Conservation (phyloP, 2,888 invertebrate species). For the Clanis bilineata region DNA sequence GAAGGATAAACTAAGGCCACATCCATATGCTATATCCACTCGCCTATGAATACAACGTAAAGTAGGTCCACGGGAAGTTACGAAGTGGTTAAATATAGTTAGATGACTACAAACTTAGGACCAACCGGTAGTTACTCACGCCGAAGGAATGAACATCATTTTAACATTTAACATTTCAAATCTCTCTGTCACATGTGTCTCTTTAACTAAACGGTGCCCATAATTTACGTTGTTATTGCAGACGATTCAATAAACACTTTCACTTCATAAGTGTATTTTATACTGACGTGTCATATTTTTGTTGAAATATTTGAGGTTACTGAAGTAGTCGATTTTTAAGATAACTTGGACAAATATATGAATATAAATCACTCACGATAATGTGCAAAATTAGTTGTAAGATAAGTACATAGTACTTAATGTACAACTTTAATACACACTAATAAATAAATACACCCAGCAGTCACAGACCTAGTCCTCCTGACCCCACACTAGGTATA, state of each 20-base stretch:
- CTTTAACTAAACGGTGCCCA: conserved; percentile 32
- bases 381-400: too few species aligned
- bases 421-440: too few species aligned
- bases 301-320: too few species aligned
- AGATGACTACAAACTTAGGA: conserved; percentile 31
- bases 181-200: conserved; percentile 38
- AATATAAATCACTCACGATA: too few species aligned
- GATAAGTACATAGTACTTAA: too few species aligned
- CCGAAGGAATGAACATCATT: conserved; percentile 48
- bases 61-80: conserved; percentile 15
- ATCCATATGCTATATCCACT: neutral
- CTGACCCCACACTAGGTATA: too few species aligned
- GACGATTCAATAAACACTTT: neutral
- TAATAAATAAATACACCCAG: too few species aligned
- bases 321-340: too few species aligned
- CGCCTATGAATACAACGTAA: neutral
- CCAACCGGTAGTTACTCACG: conserved; percentile 53
- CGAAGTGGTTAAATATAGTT: conserved; percentile 41
- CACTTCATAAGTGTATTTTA: neutral
- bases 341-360: too few species aligned
- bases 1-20: conserved; percentile 1
- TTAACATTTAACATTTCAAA: conserved; percentile 42
- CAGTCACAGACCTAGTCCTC: too few species aligned
- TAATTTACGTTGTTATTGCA: conserved; percentile 36
- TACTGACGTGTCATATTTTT: too few species aligned